Evolutionary conservation across 2,888 invertebrate genomes (phyloP).

Genomic region (Apantesis nais): DNA sequence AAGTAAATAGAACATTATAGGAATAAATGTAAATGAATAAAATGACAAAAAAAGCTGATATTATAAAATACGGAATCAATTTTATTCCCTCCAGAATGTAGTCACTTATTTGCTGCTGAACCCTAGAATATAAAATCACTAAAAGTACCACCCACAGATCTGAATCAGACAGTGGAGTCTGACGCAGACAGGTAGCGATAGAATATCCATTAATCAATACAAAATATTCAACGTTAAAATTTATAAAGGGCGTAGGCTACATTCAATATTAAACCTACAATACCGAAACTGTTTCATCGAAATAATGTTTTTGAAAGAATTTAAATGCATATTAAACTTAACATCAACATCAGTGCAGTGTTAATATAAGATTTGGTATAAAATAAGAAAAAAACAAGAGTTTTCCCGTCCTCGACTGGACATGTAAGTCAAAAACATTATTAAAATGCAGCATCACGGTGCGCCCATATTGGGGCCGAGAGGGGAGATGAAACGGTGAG

Average conservation of each 20-base stretch:
- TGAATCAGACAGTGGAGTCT: not conserved
- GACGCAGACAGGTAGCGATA: constrained; percentile 10
- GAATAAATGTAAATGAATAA: not conserved
- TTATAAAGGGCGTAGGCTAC: not conserved
- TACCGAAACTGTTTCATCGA: not conserved
- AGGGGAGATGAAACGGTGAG: constrained; percentile 9
- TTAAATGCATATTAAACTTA: constrained; percentile 16
- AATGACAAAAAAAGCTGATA: not conserved
- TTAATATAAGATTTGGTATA: constrained; percentile 24
- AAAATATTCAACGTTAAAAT: not conserved
- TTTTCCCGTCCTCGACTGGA: constrained; percentile 51
- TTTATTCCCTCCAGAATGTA: not conserved
- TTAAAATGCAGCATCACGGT: constrained; percentile 68
- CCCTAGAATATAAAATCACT: not conserved
- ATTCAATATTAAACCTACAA: constrained; percentile 8
- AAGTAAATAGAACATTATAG: not conserved
- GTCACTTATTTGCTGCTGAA: not conserved
- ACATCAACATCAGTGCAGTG: constrained; percentile 27
- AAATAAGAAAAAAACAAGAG: constrained; percentile 40
- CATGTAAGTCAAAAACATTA: constrained; percentile 60
- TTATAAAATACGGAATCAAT: not conserved
- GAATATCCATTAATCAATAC: constrained; percentile 17
- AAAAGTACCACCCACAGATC: not conserved
- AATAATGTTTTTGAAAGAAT: constrained; percentile 9
- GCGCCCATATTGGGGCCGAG: constrained; percentile 33